Percentiles rank a stretch among this genome's conserved stretches.
phyloP scores from a whole-genome alignment of 2,113 vertebrate species.

The Callaeas wilsoni region DNA sequence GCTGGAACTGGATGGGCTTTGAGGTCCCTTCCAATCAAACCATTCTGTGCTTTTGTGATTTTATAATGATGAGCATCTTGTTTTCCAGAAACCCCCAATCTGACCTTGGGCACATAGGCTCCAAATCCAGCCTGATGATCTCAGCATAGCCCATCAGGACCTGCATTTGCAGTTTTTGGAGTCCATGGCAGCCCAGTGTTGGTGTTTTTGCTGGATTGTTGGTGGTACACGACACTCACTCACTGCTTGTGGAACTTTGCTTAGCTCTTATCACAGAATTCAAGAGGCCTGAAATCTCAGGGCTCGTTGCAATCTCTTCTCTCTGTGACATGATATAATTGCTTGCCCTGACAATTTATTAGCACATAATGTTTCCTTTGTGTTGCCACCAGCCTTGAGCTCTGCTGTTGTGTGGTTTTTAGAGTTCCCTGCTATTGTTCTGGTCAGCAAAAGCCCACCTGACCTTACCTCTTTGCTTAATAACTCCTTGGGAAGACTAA shows the following conservation, averaged over 20 bases:
- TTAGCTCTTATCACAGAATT: neutral
- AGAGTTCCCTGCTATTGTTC: neutral
- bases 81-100: neutral
- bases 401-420: neutral
- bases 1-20: neutral
- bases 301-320: fast-evolving
- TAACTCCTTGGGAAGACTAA: neutral
- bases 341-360: neutral
- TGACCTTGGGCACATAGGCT: neutral
- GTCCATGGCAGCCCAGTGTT: neutral
- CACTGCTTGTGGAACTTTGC: neutral
- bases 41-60: neutral
- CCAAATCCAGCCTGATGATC: neutral
- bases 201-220: neutral
- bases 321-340: neutral
- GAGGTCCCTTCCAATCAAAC: neutral
- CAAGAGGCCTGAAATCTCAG: neutral
- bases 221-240: neutral
- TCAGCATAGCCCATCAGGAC: fast-evolving
- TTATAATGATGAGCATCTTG: neutral
- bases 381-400: neutral
- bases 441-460: neutral
- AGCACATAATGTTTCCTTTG: neutral
- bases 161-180: neutral
- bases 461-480: neutral